Evolutionary conservation across 2,888 invertebrate genomes (phyloP).

Genomic region (Ophion ellenae): DNA sequence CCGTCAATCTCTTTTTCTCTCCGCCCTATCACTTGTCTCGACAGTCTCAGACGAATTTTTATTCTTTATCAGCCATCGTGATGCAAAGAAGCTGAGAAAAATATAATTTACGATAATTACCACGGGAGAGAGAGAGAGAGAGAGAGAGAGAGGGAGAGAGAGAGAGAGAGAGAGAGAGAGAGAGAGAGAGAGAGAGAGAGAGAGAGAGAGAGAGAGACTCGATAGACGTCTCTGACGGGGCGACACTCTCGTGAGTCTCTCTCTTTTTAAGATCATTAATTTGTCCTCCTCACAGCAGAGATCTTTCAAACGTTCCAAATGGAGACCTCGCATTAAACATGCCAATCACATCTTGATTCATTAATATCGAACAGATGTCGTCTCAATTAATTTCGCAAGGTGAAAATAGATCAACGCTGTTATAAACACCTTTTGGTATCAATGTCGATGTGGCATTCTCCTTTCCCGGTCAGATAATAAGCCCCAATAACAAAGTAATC

Average conservation of each 20-base stretch:
- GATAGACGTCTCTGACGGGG: conserved; percentile 12
- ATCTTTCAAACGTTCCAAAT: neutral
- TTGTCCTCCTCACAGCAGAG: neutral
- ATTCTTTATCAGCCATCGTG: conserved; percentile 17
- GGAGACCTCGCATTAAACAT: neutral
- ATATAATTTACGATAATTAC: conserved; percentile 32
- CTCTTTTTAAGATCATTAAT: conserved; percentile 15
- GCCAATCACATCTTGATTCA: conserved; percentile 11
- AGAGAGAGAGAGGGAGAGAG: too few relatives aligned
- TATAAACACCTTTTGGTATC: neutral
- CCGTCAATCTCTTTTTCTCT: too few relatives aligned
- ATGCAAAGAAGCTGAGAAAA: neutral
- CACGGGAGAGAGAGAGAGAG: too few relatives aligned
- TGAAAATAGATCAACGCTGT: conserved; percentile 45
- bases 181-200: neutral
- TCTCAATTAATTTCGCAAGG: conserved; percentile 15
- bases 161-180: neutral
- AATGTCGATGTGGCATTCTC: neutral
- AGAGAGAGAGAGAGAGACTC: neutral
- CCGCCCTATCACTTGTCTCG: neutral
- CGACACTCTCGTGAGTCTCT: neutral
- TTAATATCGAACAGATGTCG: conserved; percentile 35
- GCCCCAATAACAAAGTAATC: neutral
- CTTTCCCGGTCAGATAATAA: neutral
- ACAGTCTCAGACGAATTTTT: conserved; percentile 5